phyloP scores from a whole-genome alignment of 37 sponge, comb jelly and placozoan species.

The Corticium candelabrum region DNA sequence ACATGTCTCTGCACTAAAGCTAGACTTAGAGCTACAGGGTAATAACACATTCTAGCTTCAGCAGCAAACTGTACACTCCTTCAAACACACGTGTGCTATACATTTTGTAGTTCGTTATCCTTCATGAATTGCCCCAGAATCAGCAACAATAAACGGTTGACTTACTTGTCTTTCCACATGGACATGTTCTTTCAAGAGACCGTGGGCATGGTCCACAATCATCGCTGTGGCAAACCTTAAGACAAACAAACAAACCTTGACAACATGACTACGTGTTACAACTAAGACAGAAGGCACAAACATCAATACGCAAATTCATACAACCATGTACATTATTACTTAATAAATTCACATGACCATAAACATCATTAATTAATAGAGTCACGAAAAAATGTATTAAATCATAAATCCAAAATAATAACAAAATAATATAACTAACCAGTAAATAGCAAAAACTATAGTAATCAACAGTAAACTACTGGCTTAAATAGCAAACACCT shows the following conservation, averaged over 20 bases:
- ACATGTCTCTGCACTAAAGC: too few species aligned
- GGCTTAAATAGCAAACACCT: neutral
- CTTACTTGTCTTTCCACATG: constrained; percentile 79
- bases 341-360: neutral
- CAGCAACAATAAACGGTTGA: neutral
- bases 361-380: neutral
- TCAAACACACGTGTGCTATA: too few species aligned
- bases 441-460: too few species aligned
- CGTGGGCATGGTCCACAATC: constrained; percentile 74
- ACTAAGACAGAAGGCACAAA: neutral
- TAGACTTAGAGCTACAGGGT: too few species aligned
- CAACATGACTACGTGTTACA: too few species aligned
- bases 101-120: neutral
- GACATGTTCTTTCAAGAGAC: constrained; percentile 50
- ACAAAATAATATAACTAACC: too few species aligned
- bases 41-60: neutral
- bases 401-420: too few species aligned
- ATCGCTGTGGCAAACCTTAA: constrained; percentile 68
- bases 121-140: neutral
- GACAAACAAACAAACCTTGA: too few species aligned
- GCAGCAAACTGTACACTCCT: too few species aligned
- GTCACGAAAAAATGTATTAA: too few species aligned
- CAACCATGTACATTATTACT: too few species aligned
- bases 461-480: too few species aligned
- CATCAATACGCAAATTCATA: neutral